phyloP scores from a whole-genome alignment of 2,797 vertebrate genomes.

The Argya squamiceps region DNA sequence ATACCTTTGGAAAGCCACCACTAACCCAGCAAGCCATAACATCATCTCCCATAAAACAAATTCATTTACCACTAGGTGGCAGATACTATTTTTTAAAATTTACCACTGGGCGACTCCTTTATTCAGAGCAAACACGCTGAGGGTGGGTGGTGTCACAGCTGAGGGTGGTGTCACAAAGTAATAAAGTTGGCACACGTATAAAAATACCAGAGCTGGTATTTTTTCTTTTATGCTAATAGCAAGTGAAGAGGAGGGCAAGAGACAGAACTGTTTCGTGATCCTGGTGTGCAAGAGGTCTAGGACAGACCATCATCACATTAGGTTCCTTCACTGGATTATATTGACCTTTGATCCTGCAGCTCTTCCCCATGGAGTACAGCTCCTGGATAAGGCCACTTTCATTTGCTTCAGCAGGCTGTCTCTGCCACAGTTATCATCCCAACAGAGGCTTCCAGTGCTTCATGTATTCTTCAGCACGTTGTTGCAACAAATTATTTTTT shows the following conservation, averaged over 20 bases:
- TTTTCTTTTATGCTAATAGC: background rate
- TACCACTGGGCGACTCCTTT: background rate
- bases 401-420: background rate
- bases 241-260: background rate
- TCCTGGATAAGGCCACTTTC: background rate
- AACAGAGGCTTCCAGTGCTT: background rate
- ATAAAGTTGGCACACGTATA: background rate
- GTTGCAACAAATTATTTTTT: background rate
- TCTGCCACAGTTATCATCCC: background rate
- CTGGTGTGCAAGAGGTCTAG: accelerated
- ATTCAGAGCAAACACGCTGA: background rate
- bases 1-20: background rate
- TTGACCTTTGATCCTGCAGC: background rate
- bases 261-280: background rate
- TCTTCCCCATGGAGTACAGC: background rate
- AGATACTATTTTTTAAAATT: background rate
- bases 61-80: constrained; percentile 61
- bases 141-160: background rate
- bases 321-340: background rate
- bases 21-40: background rate
- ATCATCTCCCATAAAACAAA: background rate
- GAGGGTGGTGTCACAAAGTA: background rate
- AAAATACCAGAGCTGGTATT: background rate
- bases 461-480: background rate
- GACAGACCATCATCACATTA: accelerated